Evolutionary conservation across 2,888 invertebrate genomes (phyloP).

Genomic region (Mimachlamys varia): DNA sequence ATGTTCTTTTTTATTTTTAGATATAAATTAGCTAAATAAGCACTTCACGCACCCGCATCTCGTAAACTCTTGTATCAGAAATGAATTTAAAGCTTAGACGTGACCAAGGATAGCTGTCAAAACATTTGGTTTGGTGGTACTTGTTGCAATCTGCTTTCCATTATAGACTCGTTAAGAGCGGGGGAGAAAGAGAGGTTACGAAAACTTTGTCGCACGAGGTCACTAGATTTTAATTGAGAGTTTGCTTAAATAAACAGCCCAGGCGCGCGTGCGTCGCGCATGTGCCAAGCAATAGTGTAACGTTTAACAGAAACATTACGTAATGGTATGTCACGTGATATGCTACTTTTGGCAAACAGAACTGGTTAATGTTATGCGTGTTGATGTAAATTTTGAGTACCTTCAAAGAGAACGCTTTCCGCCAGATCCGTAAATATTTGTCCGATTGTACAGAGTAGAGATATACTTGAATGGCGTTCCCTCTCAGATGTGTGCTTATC

Average conservation of each 20-base stretch:
- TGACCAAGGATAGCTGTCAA: slow-evolving; percentile 20
- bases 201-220: slow-evolving; percentile 18
- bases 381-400: slow-evolving; percentile 30
- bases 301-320: slow-evolving; percentile 22
- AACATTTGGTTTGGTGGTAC: slow-evolving; percentile 36
- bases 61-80: slow-evolving; percentile 31
- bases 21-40: slow-evolving; percentile 4
- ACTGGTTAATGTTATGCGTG: neutral
- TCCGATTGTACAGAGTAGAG: neutral
- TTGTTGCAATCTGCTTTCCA: neutral
- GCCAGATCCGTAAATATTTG: slow-evolving; percentile 26
- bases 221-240: slow-evolving; percentile 26
- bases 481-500: neutral
- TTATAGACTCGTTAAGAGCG: neutral
- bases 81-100: slow-evolving; percentile 31
- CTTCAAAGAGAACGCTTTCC: slow-evolving; percentile 19
- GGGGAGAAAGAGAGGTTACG: slow-evolving; percentile 24
- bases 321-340: neutral
- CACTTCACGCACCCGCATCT: slow-evolving; percentile 18
- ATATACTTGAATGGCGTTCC: neutral
- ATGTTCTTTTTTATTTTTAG: neutral
- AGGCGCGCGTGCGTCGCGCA: slow-evolving; percentile 31
- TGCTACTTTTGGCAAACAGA: neutral
- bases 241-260: slow-evolving; percentile 18
- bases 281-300: slow-evolving; percentile 31